phyloP scores from a whole-genome alignment of 2,888 invertebrate genomes.

The Alcis repandata region DNA sequence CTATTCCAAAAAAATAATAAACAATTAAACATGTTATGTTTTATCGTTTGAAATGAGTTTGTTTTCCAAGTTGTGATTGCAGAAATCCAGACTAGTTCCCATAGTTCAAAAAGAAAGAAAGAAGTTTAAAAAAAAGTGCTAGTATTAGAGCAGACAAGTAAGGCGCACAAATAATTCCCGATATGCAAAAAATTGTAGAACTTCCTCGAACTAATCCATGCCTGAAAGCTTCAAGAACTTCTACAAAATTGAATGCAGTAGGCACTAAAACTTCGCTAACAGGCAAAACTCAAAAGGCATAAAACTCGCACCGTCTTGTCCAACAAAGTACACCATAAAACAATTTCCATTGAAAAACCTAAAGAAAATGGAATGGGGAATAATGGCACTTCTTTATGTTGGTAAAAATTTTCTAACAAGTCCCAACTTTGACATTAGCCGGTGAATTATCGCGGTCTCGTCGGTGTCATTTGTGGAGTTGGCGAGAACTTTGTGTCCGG shows the following conservation, averaged over 20 bases:
- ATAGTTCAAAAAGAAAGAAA: too few relatives aligned
- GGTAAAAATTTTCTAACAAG: constrained; percentile 79
- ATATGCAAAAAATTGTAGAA: background rate
- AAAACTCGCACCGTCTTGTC: constrained; percentile 48
- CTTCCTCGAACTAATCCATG: background rate
- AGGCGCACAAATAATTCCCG: background rate
- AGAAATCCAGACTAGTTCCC: too few relatives aligned
- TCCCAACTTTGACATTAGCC: constrained; percentile 82
- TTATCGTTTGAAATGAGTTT: background rate
- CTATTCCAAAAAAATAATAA: too few relatives aligned
- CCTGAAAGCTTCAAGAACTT: constrained; percentile 16
- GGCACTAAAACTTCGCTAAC: constrained; percentile 34
- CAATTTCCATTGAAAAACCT: constrained; percentile 54
- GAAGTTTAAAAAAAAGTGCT: background rate
- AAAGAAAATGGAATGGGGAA: constrained; percentile 64
- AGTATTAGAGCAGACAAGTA: background rate
- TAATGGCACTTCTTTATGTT: constrained; percentile 73
- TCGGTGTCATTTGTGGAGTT: constrained; percentile 84
- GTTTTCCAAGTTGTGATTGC: too few relatives aligned
- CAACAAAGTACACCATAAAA: constrained; percentile 52
- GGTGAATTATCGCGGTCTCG: constrained; percentile 83
- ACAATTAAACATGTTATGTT: too few relatives aligned
- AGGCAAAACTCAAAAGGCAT: constrained; percentile 45
- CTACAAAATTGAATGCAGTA: constrained; percentile 32
- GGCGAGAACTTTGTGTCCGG: constrained; percentile 66